These are phyloP conservation scores for Volucella inflata DNA, from an alignment of 2,888 invertebrate genomes.

Conservation along the genomic window DNA sequence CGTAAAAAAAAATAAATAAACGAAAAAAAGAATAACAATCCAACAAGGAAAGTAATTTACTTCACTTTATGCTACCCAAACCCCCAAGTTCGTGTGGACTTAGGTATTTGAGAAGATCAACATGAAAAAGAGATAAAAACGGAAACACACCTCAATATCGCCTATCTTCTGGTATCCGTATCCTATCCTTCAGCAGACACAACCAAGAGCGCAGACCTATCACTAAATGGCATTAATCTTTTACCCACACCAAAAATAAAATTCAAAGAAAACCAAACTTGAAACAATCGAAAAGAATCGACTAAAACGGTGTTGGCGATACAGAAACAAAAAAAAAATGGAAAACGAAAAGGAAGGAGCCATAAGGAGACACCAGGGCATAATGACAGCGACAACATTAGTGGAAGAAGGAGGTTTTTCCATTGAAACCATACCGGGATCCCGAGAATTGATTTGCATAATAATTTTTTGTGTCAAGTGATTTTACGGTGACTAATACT, in stretches of 20 bases:
- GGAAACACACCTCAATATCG: constrained; percentile 73
- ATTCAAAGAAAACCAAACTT: not conserved
- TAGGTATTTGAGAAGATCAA: constrained; percentile 52
- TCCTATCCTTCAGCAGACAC: constrained; percentile 21
- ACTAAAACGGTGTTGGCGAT: too few relatives aligned
- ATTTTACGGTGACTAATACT: constrained; percentile 34
- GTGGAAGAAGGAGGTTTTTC: not conserved
- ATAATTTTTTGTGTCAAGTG: constrained; percentile 71
- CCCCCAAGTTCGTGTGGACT: constrained; percentile 41
- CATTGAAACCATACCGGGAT: constrained; percentile 37
- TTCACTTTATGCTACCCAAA: constrained; percentile 63
- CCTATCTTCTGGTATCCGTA: constrained; percentile 58
- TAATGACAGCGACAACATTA: constrained; percentile 15
- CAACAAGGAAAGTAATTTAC: constrained; percentile 59
- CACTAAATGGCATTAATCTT: constrained; percentile 48
- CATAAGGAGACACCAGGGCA: constrained; percentile 35
- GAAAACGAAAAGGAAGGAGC: constrained; percentile 16
- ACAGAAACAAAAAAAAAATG: constrained; percentile 8
- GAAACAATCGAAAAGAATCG: too few relatives aligned
- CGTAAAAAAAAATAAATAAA: constrained; percentile 6
- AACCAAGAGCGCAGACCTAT: constrained; percentile 18
- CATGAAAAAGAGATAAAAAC: constrained; percentile 42
- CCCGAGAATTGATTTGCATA: constrained; percentile 67
- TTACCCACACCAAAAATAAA: constrained; percentile 9
- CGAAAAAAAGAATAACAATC: constrained; percentile 15